Evolutionary conservation across 2,797 vertebrate genomes (phyloP).

Genomic region (Pseudochirops corinnae): DNA sequence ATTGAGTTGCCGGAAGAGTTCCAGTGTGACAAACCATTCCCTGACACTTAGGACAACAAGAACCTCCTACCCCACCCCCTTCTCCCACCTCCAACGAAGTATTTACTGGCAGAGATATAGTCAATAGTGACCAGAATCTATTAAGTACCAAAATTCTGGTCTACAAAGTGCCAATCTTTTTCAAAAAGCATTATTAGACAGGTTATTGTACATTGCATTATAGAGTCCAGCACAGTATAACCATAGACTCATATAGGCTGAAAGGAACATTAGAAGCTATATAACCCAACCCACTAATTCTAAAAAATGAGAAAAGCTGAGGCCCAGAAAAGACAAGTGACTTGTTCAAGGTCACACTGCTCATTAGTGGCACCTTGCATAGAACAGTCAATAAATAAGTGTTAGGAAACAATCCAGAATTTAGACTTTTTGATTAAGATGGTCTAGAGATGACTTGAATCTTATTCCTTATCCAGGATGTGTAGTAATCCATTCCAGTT

Average conservation of each 20-base stretch:
- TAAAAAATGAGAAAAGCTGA: background rate
- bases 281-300: background rate
- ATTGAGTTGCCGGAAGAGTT: conserved; percentile 7
- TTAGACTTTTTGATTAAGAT: background rate
- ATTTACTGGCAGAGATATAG: background rate
- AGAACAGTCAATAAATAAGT: background rate
- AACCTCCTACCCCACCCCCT: background rate
- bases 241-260: background rate
- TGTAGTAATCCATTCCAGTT: background rate
- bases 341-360: background rate
- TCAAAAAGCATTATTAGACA: background rate
- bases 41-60: background rate
- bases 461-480: background rate
- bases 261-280: background rate
- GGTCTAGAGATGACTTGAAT: background rate
- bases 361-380: background rate
- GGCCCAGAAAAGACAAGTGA: background rate
- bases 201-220: background rate
- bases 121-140: background rate
- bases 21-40: background rate
- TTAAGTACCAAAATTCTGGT: background rate
- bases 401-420: background rate
- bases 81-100: background rate
- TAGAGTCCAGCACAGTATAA: background rate
- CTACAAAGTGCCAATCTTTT: background rate